Conservation (phyloP, 2,888 invertebrate genomes). For the Platynereis dumerilii region DNA sequence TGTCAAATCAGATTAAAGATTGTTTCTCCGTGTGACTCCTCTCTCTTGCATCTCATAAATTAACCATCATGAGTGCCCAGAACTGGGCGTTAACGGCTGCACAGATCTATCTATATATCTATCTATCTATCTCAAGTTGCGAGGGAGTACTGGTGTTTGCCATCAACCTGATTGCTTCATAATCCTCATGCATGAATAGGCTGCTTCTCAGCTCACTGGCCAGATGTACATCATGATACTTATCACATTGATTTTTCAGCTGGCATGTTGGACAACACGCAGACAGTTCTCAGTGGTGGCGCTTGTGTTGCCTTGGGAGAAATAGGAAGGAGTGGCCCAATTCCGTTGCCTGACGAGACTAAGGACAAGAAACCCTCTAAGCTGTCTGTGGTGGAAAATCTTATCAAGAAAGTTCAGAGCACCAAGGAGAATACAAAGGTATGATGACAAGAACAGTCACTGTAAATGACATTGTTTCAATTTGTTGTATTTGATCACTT, state of each 20-base stretch:
- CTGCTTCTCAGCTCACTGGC: no score
- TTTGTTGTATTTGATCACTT: not conserved
- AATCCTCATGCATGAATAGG: not conserved
- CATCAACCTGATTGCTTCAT: not conserved
- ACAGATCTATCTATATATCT: no score
- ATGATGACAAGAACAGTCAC: not conserved
- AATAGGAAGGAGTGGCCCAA: conserved; percentile 73
- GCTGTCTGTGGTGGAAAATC: conserved; percentile 73
- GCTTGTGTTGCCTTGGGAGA: conserved; percentile 72
- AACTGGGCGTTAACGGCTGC: no score
- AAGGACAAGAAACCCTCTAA: conserved; percentile 67
- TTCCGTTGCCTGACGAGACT: conserved; percentile 71
- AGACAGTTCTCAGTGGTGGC: conserved; percentile 25
- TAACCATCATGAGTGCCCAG: no score
- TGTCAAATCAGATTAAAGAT: no score
- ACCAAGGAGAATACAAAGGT: conserved; percentile 54
- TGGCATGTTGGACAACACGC: conserved; percentile 30
- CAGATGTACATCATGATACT: no score
- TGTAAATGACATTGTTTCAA: not conserved
- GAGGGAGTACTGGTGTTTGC: no score
- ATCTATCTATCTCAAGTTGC: no score
- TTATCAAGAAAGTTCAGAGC: conserved; percentile 74
- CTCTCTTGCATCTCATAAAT: no score
- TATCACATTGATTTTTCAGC: conserved; percentile 25
- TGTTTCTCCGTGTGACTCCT: no score